Percentiles rank a stretch among this genome's conserved stretches.
Evolutionary conservation across 2,888 invertebrate species (phyloP).

Genomic region (Bimastos eiseni): DNA sequence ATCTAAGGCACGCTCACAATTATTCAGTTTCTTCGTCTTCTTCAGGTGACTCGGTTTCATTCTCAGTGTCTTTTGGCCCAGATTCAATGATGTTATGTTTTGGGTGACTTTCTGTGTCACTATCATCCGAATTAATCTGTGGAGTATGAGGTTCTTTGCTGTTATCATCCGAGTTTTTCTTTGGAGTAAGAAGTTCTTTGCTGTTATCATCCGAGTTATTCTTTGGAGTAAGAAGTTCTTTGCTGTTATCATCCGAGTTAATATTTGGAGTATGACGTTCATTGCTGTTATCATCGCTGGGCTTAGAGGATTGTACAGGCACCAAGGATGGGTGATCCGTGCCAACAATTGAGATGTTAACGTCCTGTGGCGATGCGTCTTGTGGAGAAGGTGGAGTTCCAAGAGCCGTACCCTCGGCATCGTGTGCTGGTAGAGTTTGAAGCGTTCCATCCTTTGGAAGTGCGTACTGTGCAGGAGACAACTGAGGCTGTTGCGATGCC

Average conservation of each 20-base stretch:
- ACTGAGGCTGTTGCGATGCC: neutral
- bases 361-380: neutral
- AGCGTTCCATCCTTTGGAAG: slow-evolving; percentile 15
- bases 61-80: neutral
- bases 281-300: neutral
- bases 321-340: neutral
- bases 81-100: neutral
- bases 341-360: neutral
- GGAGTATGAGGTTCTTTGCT: neutral
- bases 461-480: neutral
- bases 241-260: neutral
- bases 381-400: neutral
- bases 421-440: neutral
- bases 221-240: neutral
- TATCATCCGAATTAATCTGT: neutral
- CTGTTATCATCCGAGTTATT: neutral
- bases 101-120: neutral
- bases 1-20: neutral
- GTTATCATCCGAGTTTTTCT: neutral
- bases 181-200: neutral
- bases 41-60: neutral
- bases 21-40: neutral
- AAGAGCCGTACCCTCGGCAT: neutral
- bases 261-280: neutral
- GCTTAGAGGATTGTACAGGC: neutral